These are phyloP conservation scores for Chelonoidis abingdonii DNA, from an alignment of 2,113 vertebrate species.

Conservation along the genomic window DNA sequence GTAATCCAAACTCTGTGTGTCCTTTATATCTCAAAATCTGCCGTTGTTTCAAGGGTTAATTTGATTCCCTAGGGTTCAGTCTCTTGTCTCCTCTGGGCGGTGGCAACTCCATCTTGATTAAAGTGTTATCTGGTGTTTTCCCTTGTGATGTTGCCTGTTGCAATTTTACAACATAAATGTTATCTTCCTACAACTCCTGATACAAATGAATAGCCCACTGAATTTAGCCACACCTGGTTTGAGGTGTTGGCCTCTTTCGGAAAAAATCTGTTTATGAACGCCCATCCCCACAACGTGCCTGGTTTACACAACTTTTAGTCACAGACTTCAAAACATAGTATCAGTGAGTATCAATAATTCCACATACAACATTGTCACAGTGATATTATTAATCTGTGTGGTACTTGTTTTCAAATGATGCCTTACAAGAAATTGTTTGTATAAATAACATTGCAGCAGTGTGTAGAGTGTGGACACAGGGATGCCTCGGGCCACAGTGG, in stretches of 20 bases:
- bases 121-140: background rate
- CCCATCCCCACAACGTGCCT: background rate
- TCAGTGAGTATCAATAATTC: background rate
- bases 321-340: background rate
- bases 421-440: background rate
- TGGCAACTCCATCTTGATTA: background rate
- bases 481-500: background rate
- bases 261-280: background rate
- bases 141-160: background rate
- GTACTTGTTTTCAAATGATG: background rate
- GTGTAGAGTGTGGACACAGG: background rate
- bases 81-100: background rate
- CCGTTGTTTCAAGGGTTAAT: background rate
- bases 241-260: background rate
- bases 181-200: background rate
- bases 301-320: background rate
- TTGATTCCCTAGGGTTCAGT: background rate
- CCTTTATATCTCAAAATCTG: background rate
- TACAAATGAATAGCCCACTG: background rate
- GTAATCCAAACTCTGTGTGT: background rate
- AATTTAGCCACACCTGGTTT: background rate
- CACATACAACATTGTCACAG: background rate
- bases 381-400: background rate
- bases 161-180: background rate
- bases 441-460: background rate